Conservation (phyloP, 2,888 invertebrate genomes). For the Laspeyria flexula region DNA sequence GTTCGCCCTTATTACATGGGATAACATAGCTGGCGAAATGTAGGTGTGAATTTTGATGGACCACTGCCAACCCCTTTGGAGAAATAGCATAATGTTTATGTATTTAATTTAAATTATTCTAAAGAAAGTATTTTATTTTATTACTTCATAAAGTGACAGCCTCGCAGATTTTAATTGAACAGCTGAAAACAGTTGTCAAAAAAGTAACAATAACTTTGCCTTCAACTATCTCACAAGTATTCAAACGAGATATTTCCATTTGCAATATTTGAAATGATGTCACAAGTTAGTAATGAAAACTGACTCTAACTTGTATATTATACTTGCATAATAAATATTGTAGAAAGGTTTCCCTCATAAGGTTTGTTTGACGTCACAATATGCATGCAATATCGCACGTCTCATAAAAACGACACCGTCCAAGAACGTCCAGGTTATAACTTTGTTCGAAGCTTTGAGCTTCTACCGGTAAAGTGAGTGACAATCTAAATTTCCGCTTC, state of each 20-base stretch:
- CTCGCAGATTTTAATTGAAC: too few species aligned
- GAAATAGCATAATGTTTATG: too few species aligned
- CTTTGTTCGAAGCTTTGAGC: slow-evolving; percentile 3
- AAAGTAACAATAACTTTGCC: neutral
- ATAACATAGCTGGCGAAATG: too few species aligned
- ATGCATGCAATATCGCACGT: neutral
- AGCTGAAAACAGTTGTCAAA: neutral
- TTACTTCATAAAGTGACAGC: too few species aligned
- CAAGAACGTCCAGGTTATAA: slow-evolving; percentile 7
- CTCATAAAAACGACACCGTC: slow-evolving; percentile 10
- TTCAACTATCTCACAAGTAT: neutral
- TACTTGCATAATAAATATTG: slow-evolving; percentile 28
- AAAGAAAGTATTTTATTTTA: too few species aligned
- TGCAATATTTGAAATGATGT: slow-evolving; percentile 5
- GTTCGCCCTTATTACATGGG: too few species aligned
- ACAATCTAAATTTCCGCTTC: neutral
- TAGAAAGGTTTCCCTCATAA: slow-evolving; percentile 26
- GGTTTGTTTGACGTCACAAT: slow-evolving; percentile 16
- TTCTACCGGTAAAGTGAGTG: neutral
- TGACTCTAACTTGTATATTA: slow-evolving; percentile 30
- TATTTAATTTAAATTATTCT: too few species aligned
- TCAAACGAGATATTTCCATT: slow-evolving; percentile 14
- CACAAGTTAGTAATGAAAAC: slow-evolving; percentile 36
- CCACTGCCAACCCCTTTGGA: too few species aligned
- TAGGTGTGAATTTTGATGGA: too few species aligned